Percentiles rank a stretch among this genome's conserved stretches.
phyloP scores from a whole-genome alignment of 1,140 invertebrate genomes.

The Saccostrea echinata region DNA sequence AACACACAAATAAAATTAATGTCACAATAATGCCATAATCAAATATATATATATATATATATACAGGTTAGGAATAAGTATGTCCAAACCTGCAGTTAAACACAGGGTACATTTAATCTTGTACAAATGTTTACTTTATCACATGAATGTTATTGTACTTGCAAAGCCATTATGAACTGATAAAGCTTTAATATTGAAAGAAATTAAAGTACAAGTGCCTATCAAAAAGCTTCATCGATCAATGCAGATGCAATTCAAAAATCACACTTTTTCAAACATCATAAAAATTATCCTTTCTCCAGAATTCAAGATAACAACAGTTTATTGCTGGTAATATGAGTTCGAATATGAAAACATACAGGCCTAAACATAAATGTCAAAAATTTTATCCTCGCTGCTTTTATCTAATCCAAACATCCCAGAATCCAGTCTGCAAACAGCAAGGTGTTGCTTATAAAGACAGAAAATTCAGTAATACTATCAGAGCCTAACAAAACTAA shows the following conservation, averaged over 20 bases:
- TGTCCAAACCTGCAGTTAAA: slow-evolving; percentile 24
- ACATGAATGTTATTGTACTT: slow-evolving; percentile 29
- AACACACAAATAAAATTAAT: background rate
- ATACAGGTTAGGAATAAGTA: background rate
- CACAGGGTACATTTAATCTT: slow-evolving; percentile 22
- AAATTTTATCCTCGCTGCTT: slow-evolving; percentile 26
- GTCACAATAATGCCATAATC: background rate
- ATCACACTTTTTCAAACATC: background rate
- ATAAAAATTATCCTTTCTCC: background rate
- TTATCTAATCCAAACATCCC: slow-evolving; percentile 31
- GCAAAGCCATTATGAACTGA: slow-evolving; percentile 20
- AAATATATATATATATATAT: background rate
- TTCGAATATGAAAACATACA: background rate
- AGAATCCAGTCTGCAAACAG: slow-evolving; percentile 1
- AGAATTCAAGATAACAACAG: background rate
- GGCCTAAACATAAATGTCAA: background rate
- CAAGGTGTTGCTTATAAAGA: slow-evolving; percentile 24
- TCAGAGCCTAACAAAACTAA: background rate
- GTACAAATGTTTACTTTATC: slow-evolving; percentile 18
- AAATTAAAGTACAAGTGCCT: background rate
- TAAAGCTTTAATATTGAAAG: slow-evolving; percentile 4
- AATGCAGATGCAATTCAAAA: background rate
- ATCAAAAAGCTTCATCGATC: background rate
- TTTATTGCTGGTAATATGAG: slow-evolving; percentile 4
- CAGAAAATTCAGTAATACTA: background rate